A percentile compares a stretch with the other conserved stretches of the same genome.
phyloP scores from a whole-genome alignment of 2,888 invertebrate species.

The Odontomyia ornata region DNA sequence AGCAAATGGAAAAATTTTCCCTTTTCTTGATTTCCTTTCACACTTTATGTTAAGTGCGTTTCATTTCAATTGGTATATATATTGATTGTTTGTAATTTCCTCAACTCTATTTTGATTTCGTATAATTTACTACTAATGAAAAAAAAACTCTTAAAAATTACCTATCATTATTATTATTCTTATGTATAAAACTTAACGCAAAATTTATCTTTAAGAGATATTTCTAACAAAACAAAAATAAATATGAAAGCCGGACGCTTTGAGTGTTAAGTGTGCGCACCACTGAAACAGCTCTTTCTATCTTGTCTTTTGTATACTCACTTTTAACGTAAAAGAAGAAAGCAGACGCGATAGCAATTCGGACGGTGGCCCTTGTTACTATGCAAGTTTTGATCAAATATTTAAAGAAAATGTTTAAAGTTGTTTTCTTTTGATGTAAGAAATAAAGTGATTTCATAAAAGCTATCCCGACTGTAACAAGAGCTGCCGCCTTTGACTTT shows the following conservation, averaged over 20 bases:
- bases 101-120: constrained; percentile 26
- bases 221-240: constrained; percentile 34
- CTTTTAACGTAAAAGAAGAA: constrained; percentile 48
- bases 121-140: constrained; percentile 21
- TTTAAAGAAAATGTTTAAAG: too few relatives aligned
- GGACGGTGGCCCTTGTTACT: not conserved
- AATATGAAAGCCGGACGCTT: constrained; percentile 52
- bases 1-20: constrained; percentile 45
- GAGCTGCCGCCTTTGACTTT: not conserved
- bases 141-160: constrained; percentile 25
- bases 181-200: constrained; percentile 40
- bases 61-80: constrained; percentile 34
- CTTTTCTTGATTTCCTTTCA: constrained; percentile 40
- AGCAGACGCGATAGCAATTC: constrained; percentile 44
- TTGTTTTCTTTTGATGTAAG: not conserved
- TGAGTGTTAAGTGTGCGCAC: constrained; percentile 56
- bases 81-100: constrained; percentile 6
- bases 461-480: not conserved
- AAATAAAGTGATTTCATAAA: not conserved
- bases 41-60: constrained; percentile 20
- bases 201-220: constrained; percentile 27
- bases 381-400: too few relatives aligned
- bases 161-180: constrained; percentile 24
- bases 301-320: constrained; percentile 52
- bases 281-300: constrained; percentile 52